A percentile compares a stretch with the other conserved stretches of the same genome.
Evolutionary conservation across 1,140 invertebrate genomes (phyloP).

Genomic region (Linepithema humile): DNA sequence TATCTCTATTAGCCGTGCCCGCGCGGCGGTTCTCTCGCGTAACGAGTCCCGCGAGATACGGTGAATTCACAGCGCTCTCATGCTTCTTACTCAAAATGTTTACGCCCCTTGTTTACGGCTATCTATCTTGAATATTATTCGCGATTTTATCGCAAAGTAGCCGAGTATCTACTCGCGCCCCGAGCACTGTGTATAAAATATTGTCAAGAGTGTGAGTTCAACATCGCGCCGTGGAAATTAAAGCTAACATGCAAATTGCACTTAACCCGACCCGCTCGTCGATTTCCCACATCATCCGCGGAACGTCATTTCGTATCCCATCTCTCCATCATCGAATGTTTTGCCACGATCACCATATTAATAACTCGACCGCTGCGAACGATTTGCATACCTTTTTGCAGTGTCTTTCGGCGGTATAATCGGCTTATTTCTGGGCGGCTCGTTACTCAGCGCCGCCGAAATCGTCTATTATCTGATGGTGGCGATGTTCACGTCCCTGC

Average conservation of each 20-base stretch:
- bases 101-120: neutral
- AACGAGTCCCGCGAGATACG: conserved; percentile 33
- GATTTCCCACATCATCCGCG: neutral
- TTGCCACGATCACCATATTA: conserved; percentile 61
- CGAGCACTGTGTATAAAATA: neutral
- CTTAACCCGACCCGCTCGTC: neutral
- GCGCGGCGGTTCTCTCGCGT: neutral
- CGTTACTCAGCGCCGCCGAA: conserved; percentile 45
- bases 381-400: conserved; percentile 34
- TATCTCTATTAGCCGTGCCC: conserved; percentile 40
- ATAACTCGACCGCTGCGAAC: conserved; percentile 15
- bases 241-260: neutral
- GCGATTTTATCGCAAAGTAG: neutral
- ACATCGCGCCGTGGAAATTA: conserved; percentile 3
- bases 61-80: conserved; percentile 30
- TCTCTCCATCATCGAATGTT: conserved; percentile 26
- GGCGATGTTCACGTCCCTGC: conserved; percentile 16
- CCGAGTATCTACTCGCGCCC: neutral
- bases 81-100: conserved; percentile 35
- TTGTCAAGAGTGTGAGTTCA: neutral
- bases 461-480: conserved; percentile 53
- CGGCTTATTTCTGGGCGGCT: conserved; percentile 62
- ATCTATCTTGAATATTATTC: conserved; percentile 32
- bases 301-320: neutral
- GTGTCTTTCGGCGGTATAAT: conserved; percentile 63